phyloP scores from a whole-genome alignment of 2,113 vertebrate genomes.

The Urocolius indicus region DNA sequence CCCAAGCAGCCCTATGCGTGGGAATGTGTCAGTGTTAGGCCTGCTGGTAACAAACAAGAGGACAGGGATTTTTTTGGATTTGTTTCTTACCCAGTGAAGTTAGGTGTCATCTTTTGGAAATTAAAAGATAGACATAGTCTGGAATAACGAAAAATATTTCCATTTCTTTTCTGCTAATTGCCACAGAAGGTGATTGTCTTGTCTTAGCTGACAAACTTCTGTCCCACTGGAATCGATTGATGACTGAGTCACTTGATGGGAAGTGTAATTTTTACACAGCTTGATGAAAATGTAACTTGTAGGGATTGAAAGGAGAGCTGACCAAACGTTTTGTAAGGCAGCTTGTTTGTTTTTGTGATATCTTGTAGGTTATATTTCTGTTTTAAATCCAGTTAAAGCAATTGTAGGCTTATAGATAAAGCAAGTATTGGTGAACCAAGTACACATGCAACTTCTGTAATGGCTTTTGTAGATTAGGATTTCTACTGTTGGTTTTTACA shows the following conservation, averaged over 20 bases:
- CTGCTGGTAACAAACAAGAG: neutral
- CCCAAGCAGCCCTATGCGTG: neutral
- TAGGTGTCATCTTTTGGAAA: neutral
- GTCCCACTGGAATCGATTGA: neutral
- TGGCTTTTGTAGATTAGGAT: neutral
- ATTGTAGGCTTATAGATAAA: neutral
- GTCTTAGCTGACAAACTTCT: neutral
- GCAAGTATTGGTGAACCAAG: neutral
- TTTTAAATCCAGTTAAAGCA: neutral
- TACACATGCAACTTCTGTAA: neutral
- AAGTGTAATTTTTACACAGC: neutral
- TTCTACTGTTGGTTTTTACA: neutral
- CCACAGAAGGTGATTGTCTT: neutral
- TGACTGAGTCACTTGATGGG: neutral
- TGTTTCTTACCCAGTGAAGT: neutral
- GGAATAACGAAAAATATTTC: neutral
- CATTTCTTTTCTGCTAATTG: neutral
- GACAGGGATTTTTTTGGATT: neutral
- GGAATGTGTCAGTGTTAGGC: fast-evolving
- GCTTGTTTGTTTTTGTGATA: neutral
- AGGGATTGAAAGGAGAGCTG: neutral
- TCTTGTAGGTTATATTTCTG: neutral
- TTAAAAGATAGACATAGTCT: neutral
- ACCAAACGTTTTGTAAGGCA: neutral
- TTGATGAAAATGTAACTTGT: neutral